Evolutionary conservation across 2,797 vertebrate genomes (phyloP).

Genomic region (Rhinella marina): DNA sequence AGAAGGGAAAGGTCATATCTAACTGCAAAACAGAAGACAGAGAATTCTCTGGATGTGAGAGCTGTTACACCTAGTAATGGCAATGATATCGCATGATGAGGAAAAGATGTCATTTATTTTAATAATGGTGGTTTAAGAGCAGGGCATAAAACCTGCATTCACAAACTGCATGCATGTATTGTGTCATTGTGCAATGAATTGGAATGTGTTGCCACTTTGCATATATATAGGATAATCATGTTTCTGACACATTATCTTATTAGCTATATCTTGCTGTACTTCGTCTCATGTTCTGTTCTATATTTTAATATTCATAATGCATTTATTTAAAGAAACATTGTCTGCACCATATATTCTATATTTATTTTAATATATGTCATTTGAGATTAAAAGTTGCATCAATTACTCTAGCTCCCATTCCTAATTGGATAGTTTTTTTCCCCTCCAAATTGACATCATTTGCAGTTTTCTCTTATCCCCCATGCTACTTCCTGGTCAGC

Average conservation of each 20-base stretch:
- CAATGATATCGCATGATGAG: conserved; percentile 44
- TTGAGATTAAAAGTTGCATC: neutral
- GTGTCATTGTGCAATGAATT: conserved; percentile 25
- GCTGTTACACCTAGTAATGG: conserved; percentile 32
- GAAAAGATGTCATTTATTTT: conserved; percentile 39
- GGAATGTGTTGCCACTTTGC: conserved; percentile 29
- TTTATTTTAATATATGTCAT: neutral
- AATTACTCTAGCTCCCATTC: too few species aligned
- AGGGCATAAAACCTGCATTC: neutral
- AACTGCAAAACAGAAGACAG: conserved; percentile 28
- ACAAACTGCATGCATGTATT: conserved; percentile 6
- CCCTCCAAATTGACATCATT: too few species aligned
- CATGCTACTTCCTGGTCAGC: too few species aligned
- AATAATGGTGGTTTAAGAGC: neutral
- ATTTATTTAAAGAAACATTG: neutral
- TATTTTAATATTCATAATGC: neutral
- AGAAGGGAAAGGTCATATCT: conserved; percentile 56
- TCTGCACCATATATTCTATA: neutral
- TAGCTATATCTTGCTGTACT: neutral
- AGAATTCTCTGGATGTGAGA: conserved; percentile 29
- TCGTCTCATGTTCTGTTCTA: neutral
- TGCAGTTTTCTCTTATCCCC: too few species aligned
- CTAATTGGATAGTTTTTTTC: too few species aligned
- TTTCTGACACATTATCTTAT: conserved; percentile 27
- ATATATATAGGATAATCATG: conserved; percentile 40